A percentile compares a stretch with the other conserved stretches of the same genome.
Conservation (phyloP, 2,888 invertebrate species). For the Monoplex corrugatus region DNA sequence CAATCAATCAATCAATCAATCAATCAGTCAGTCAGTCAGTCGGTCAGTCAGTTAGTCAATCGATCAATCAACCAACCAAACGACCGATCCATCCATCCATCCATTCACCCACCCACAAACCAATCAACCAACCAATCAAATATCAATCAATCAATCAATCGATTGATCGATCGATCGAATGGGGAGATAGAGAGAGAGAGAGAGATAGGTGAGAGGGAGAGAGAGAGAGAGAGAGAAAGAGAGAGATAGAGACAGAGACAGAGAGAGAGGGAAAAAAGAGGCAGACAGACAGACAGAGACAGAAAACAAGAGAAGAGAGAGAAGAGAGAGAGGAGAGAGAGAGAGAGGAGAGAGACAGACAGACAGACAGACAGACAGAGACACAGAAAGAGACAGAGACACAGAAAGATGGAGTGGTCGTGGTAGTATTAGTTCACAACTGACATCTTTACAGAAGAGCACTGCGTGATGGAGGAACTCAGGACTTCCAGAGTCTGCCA, state of each 20-base stretch:
- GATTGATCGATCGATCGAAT: background rate
- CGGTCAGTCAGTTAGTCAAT: too few relatives aligned
- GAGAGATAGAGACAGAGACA: background rate
- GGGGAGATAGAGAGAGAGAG: background rate
- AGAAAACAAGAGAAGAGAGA: background rate
- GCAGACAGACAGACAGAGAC: background rate
- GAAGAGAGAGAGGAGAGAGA: background rate
- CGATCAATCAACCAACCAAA: background rate
- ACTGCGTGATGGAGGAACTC: slow-evolving; percentile 52
- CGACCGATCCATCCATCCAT: background rate
- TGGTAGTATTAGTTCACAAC: slow-evolving; percentile 22
- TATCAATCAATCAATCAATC: background rate
- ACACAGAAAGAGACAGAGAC: background rate
- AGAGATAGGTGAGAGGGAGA: background rate
- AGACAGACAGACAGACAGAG: slow-evolving; percentile 8
- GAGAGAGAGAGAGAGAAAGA: background rate
- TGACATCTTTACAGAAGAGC: slow-evolving; percentile 59
- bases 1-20: background rate
- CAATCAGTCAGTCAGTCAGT: too few relatives aligned
- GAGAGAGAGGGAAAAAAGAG: background rate
- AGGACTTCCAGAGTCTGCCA: slow-evolving; percentile 49
- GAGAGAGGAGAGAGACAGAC: background rate
- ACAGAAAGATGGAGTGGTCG: background rate
- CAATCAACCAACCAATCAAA: background rate
- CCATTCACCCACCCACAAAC: background rate